Base-by-base conservation (phyloP, 2,113 vertebrate species). In the Marmota flaviventris region DNA sequence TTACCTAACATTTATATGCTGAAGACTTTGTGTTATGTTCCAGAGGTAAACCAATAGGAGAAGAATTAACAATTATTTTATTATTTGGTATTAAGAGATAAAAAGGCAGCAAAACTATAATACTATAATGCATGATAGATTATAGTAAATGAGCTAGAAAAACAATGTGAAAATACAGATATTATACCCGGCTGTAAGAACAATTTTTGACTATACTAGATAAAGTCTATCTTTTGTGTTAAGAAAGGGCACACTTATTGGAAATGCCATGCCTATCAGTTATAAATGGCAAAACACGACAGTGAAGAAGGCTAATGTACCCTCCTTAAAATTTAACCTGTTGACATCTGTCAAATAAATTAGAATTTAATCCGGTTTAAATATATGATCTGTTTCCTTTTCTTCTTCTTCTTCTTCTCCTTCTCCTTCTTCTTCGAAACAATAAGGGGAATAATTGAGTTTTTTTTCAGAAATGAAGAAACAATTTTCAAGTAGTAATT, bases 241-340 rank as follows among this genome's bases (percentile, higher is more conserved):
- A 95, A 84, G 39, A 86, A 93, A 92, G 8, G 18, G 18, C 63
- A 58, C 42, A 69, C 25, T 78, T 32, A 70, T 67, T 77, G 73
- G 6, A 24, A 72, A 48, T 87, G 37, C 81, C 79, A 48, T 88
- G n/a, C 1, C 4, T 81, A 48, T 96, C 42, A 42, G 42, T 92
- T 90, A 45, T 37, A 93, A 95, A 83, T 85, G 73, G 85, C 39
- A 77, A 97, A 91, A 81, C 18, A 69, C 2, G 48, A 37, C 67
- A 81, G 12, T 17, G 48, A 94, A 89, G 69, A 95, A 93, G 70
- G 18, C 84, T 96, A n/a, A 77, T 13, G n/a, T 25, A 14, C 4
- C 25, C 27, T 58, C n/a, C 18, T 92, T 85, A 85, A 37, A 29
- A 75, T 3, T 78, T 86, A 58, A 70, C 89, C 77, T 96, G n/a